Conservation (phyloP, 2,113 vertebrate genomes). For the Ranitomeya imitator region DNA sequence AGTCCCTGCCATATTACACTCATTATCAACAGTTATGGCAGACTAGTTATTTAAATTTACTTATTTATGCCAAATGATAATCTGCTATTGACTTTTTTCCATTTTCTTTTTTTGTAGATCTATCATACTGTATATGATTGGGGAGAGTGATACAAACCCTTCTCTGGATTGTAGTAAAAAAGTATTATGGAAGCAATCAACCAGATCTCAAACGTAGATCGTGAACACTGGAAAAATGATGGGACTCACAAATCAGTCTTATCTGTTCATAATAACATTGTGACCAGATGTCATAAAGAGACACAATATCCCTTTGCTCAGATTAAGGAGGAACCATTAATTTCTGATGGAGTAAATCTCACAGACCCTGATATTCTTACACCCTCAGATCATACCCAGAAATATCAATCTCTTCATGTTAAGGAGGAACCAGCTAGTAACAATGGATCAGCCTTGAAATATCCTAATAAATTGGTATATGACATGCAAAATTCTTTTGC, state of each 20-base stretch:
- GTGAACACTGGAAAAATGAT: not conserved
- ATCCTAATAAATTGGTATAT: not conserved
- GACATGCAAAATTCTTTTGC: not conserved
- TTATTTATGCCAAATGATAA: too few relatives aligned
- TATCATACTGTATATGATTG: not conserved
- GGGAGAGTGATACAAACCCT: not conserved
- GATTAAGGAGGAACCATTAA: not conserved
- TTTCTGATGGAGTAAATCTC: not conserved
- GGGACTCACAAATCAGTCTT: not conserved
- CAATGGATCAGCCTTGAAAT: not conserved
- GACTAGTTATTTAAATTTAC: too few relatives aligned
- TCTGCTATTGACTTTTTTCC: not conserved
- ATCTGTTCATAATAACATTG: not conserved
- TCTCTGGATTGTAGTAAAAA: not conserved
- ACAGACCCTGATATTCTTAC: not conserved
- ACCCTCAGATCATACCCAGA: not conserved
- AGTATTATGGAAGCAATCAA: not conserved
- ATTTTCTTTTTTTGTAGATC: not conserved
- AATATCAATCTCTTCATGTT: not conserved
- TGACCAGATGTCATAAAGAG: not conserved
- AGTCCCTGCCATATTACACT: too few relatives aligned
- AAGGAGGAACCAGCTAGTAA: not conserved
- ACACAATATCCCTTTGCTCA: not conserved
- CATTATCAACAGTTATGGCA: too few relatives aligned
- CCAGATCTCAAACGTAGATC: not conserved